phyloP scores from a whole-genome alignment of 2,797 vertebrate genomes.

The Melopsittacus undulatus region DNA sequence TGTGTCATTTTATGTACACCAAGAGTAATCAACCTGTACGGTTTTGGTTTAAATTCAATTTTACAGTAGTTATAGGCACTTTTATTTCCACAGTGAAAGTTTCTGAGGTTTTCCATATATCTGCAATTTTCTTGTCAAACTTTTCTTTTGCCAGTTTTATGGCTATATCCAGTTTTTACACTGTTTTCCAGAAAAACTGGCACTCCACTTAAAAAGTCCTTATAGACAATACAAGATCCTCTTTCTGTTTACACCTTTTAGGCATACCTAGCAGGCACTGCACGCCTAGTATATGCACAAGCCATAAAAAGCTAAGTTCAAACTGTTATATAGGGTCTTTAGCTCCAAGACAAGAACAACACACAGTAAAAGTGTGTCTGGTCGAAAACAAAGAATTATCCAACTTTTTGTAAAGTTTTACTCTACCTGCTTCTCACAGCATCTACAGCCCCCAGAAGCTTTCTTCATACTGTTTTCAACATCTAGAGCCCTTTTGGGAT shows the following conservation, averaged over 20 bases:
- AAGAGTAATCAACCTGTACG: background rate
- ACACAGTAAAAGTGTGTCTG: background rate
- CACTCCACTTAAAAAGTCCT: background rate
- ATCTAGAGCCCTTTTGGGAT: conserved; percentile 81
- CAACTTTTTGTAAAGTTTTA: conserved; percentile 48
- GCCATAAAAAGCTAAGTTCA: background rate
- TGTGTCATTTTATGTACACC: background rate
- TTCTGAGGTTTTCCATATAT: background rate
- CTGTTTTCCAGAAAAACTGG: background rate
- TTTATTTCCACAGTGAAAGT: background rate
- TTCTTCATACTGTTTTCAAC: conserved; percentile 82
- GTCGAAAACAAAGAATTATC: background rate
- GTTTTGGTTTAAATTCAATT: background rate
- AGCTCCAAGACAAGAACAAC: background rate
- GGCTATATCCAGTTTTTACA: background rate
- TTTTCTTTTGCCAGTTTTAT: background rate
- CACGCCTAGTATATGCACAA: background rate
- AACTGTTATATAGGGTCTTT: background rate
- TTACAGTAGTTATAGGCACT: background rate
- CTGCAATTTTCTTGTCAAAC: background rate
- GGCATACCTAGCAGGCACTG: background rate
- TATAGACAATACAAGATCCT: background rate
- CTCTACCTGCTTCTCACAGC: conserved; percentile 82
- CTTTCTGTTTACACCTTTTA: background rate
- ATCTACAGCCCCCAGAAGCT: conserved; percentile 80